A percentile compares a stretch with the other conserved stretches of the same genome.
Evolutionary conservation across 1,140 invertebrate species (phyloP).

Genomic region (Ditylenchus dipsaci): DNA sequence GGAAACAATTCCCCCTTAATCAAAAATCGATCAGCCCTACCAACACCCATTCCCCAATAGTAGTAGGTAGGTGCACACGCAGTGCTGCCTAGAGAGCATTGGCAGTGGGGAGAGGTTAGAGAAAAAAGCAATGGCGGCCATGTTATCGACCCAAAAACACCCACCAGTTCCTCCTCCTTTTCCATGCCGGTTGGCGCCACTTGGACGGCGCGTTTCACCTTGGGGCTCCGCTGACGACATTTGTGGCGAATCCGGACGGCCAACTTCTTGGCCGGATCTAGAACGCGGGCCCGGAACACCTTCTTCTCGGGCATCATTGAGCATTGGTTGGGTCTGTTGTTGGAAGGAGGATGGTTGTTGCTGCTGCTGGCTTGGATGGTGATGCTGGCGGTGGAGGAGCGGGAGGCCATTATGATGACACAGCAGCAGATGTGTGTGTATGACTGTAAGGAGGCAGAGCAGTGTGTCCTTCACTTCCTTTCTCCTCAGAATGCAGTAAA

Average conservation of each 20-base stretch:
- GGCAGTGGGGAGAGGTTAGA: conserved; percentile 16
- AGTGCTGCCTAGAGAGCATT: background rate
- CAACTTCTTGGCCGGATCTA: conserved; percentile 35
- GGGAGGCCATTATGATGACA: background rate
- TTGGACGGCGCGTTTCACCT: conserved; percentile 33
- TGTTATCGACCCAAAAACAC: conserved; percentile 15
- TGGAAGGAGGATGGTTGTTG: background rate
- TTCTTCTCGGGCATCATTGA: conserved; percentile 8
- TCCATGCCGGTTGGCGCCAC: conserved; percentile 40
- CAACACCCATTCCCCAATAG: background rate
- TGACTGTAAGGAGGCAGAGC: no score
- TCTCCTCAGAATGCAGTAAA: no score
- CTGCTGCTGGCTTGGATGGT: background rate
- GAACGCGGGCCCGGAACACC: conserved; percentile 29
- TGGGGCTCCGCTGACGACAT: conserved; percentile 30
- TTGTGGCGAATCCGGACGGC: conserved; percentile 32
- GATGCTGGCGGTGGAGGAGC: background rate
- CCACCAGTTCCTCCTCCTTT: conserved; percentile 45
- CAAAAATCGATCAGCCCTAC: background rate
- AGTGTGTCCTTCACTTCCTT: no score
- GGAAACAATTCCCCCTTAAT: background rate
- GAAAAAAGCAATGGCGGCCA: conserved; percentile 31
- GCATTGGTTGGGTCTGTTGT: background rate
- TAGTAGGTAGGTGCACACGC: no score
- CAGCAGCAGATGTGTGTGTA: no score